These are phyloP conservation scores for Diabrotica virgifera DNA, from an alignment of 1,140 invertebrate genomes.

Conservation along the genomic window DNA sequence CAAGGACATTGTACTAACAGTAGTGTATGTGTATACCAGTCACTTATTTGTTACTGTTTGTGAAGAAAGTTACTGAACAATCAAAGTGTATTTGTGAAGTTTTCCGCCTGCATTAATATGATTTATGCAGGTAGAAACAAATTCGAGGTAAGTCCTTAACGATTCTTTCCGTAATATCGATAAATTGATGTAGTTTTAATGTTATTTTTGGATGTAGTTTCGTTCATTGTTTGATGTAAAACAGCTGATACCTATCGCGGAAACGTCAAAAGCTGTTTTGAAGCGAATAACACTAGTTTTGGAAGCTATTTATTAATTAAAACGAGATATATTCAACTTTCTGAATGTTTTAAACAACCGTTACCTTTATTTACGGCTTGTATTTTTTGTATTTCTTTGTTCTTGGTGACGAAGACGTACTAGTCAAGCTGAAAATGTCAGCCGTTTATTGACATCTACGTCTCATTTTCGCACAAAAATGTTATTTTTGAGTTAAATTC, in stretches of 20 bases:
- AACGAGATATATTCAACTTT: not conserved
- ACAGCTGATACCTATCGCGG: conserved; percentile 35
- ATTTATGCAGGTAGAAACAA: conserved; percentile 57
- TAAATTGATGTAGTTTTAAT: not conserved
- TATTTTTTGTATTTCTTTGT: conserved; percentile 22
- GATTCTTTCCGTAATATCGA: not conserved
- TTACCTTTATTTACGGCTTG: not conserved
- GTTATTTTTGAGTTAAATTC: not conserved
- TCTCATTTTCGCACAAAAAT: conserved; percentile 23
- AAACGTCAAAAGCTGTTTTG: conserved; percentile 14
- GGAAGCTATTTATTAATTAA: not conserved
- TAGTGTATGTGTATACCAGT: conserved; percentile 7
- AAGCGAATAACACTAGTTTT: conserved; percentile 3
- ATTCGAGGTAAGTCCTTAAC: conserved; percentile 53
- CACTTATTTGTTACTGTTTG: conserved; percentile 15
- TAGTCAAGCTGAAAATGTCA: conserved; percentile 32
- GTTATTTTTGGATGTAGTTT: conserved; percentile 12
- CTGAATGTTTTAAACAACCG: not conserved
- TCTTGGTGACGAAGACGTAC: conserved; percentile 20
- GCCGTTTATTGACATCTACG: conserved; percentile 32
- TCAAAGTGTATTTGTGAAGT: conserved; percentile 6
- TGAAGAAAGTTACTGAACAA: conserved; percentile 12
- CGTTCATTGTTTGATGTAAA: conserved; percentile 37
- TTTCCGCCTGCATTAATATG: conserved; percentile 44
- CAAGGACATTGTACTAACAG: conserved; percentile 29